These are phyloP conservation scores for Stomorhina lunata DNA, from an alignment of 2,888 invertebrate species.

Conservation along the genomic window DNA sequence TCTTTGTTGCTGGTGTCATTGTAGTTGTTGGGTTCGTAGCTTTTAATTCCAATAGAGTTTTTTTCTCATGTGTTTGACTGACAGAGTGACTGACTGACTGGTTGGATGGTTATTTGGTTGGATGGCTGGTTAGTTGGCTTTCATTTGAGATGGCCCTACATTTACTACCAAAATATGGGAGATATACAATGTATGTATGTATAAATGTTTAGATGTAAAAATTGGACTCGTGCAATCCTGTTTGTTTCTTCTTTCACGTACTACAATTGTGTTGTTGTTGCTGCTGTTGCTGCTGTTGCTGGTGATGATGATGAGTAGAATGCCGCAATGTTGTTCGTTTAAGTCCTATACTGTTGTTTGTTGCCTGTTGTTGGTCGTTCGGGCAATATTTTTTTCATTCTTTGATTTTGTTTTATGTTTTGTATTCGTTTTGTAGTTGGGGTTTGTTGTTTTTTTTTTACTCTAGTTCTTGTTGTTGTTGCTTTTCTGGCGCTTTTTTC, in stretches of 20 bases:
- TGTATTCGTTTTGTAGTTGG: constrained; percentile 5
- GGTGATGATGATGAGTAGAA: constrained; percentile 35
- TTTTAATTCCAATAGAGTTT: constrained; percentile 37
- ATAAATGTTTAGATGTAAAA: too few relatives aligned
- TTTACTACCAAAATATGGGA: too few relatives aligned
- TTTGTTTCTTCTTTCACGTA: constrained; percentile 46
- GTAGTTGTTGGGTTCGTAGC: neutral
- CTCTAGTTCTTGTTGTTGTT: constrained; percentile 28
- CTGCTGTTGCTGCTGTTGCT: constrained; percentile 1
- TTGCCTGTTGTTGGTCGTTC: constrained; percentile 27
- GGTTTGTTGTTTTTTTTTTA: constrained; percentile 19
- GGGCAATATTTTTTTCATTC: constrained; percentile 6
- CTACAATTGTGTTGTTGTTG: neutral
- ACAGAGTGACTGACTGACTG: neutral
- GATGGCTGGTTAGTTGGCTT: constrained; percentile 2
- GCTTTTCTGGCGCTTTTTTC: constrained; percentile 63
- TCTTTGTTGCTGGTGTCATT: neutral
- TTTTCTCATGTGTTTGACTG: constrained; percentile 44
- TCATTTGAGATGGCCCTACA: constrained; percentile 35
- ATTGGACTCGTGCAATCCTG: constrained; percentile 43
- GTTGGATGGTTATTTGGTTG: constrained; percentile 2
- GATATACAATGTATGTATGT: too few relatives aligned
- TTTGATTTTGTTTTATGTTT: constrained; percentile 29
- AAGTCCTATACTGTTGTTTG: neutral
- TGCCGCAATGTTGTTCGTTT: constrained; percentile 43